A percentile compares a stretch with the other conserved stretches of the same genome.
phyloP scores from a whole-genome alignment of 2,797 vertebrate genomes.

The Distichodus sexfasciatus region DNA sequence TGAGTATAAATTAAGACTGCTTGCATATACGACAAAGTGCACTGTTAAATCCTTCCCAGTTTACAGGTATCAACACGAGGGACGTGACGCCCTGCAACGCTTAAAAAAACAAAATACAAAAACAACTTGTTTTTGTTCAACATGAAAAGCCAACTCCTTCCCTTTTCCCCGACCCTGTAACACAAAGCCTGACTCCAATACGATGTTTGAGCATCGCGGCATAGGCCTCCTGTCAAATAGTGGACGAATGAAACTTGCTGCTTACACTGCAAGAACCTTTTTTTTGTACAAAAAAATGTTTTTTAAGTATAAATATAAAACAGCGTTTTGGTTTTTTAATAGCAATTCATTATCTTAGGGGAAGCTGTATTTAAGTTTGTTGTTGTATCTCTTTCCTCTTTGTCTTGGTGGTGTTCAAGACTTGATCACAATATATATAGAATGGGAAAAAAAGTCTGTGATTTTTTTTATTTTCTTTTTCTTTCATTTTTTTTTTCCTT shows the following conservation, averaged over 20 bases:
- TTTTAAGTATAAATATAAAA: conserved; percentile 86
- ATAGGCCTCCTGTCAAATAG: conserved; percentile 64
- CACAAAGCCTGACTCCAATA: conserved; percentile 77
- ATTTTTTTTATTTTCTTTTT: conserved; percentile 73
- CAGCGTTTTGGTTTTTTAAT: conserved; percentile 70
- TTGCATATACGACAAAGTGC: conserved; percentile 94
- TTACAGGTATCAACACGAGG: conserved; percentile 93
- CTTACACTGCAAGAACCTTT: conserved; percentile 83
- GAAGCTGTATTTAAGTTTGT: conserved; percentile 91
- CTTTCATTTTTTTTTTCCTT: conserved; percentile 79
- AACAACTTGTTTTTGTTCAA: conserved; percentile 77
- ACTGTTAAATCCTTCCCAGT: conserved; percentile 98
- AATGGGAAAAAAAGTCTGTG: conserved; percentile 76
- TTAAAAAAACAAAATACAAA: conserved; percentile 38
- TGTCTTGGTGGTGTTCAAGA: conserved; percentile 94
- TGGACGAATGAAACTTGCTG: conserved; percentile 82
- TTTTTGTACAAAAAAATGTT: conserved; percentile 89
- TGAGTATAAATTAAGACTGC: conserved; percentile 89
- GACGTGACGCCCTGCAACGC: conserved; percentile 87
- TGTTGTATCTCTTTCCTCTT: conserved; percentile 82
- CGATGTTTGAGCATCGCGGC: conserved; percentile 42
- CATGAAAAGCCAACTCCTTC: conserved; percentile 79
- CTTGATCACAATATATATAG: conserved; percentile 81
- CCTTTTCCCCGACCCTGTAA: conserved; percentile 48
- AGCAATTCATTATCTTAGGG: conserved; percentile 91